Conservation (phyloP, 2,797 vertebrate species). For the Coracias cyanogaster region DNA sequence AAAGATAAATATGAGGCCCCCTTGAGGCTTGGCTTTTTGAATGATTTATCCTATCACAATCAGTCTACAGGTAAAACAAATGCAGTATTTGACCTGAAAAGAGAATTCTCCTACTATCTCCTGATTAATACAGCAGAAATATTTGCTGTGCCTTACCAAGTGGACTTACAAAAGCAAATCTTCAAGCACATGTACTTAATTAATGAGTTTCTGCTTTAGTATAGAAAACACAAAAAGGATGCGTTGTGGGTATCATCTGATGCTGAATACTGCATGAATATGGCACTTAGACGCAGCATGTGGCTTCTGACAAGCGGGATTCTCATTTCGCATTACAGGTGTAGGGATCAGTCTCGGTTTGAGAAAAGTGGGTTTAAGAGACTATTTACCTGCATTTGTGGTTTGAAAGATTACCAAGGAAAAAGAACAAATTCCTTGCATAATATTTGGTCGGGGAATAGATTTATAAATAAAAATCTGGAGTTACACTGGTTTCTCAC, state of each 20-base stretch:
- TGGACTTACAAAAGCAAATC: constrained; percentile 13
- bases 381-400: neutral
- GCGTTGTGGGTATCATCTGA: neutral
- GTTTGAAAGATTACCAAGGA: neutral
- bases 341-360: neutral
- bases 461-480: neutral
- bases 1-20: neutral
- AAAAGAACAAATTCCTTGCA: neutral
- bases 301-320: neutral
- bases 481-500: neutral
- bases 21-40: neutral
- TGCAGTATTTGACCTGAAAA: neutral
- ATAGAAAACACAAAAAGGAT: neutral
- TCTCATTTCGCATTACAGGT: neutral
- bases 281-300: rapidly evolving
- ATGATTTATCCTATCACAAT: neutral
- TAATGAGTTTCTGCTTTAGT: neutral
- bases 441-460: neutral
- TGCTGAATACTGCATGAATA: neutral
- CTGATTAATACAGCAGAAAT: neutral
- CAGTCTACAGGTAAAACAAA: neutral
- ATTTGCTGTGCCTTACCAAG: neutral
- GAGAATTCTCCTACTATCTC: neutral
- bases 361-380: neutral
- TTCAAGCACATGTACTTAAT: neutral